Conservation (phyloP, 2,113 vertebrate species). For the Ia io region DNA sequence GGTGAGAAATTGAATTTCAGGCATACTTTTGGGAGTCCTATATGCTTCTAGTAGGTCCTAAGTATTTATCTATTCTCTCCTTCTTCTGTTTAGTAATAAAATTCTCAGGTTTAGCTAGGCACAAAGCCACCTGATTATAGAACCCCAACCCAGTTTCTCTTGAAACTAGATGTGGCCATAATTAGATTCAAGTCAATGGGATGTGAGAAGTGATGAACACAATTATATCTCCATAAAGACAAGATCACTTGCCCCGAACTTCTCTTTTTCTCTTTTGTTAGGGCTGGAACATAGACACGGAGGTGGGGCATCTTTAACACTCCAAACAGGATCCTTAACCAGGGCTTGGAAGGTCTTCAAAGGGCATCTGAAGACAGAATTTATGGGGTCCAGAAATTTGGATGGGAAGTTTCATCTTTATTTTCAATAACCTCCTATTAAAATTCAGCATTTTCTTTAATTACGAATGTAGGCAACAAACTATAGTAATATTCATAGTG, state of each 20-base stretch:
- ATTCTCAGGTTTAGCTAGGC: neutral
- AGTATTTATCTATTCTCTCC: neutral
- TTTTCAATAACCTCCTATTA: neutral
- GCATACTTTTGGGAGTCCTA: neutral
- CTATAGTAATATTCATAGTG: neutral
- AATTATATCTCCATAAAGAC: neutral
- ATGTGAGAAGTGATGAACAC: neutral
- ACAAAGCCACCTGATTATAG: neutral
- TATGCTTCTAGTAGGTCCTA: neutral
- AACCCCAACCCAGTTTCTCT: neutral
- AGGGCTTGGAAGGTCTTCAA: neutral
- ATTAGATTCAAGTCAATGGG: neutral
- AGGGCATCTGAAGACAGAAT: neutral
- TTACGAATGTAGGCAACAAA: neutral
- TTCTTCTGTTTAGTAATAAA: constrained; percentile 29
- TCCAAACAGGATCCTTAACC: neutral
- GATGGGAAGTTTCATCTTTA: neutral
- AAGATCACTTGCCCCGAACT: neutral
- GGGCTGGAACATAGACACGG: neutral
- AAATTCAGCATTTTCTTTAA: constrained; percentile 23
- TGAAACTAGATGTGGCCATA: neutral
- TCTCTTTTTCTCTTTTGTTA: neutral
- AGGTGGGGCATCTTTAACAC: neutral
- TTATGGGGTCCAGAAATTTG: neutral
- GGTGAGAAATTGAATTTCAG: constrained; percentile 49